phyloP scores from a whole-genome alignment of 2,888 invertebrate species.

The Lycophotia porphyrea region DNA sequence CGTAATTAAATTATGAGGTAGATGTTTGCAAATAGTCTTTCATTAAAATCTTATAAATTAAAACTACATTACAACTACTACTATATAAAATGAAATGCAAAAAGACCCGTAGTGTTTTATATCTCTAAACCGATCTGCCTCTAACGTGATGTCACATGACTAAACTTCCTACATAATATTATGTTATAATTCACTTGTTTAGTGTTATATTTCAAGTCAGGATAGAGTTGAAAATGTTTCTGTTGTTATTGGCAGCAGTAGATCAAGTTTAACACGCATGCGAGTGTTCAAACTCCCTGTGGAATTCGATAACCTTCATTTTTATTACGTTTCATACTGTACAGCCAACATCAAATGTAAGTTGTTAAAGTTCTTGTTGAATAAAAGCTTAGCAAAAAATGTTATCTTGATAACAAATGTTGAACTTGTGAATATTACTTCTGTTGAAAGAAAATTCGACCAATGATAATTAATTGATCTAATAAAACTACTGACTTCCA shows the following conservation, averaged over 20 bases:
- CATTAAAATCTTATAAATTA: slow-evolving; percentile 82
- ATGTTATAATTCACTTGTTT: slow-evolving; percentile 27
- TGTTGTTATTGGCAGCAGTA: slow-evolving; percentile 18
- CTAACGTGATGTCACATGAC: slow-evolving; percentile 58
- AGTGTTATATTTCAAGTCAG: slow-evolving; percentile 16
- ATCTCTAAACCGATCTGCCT: slow-evolving; percentile 63
- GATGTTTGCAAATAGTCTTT: slow-evolving; percentile 89
- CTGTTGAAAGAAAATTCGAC: neutral
- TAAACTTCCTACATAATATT: slow-evolving; percentile 44
- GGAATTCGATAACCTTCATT: slow-evolving; percentile 33
- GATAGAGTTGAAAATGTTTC: slow-evolving; percentile 24
- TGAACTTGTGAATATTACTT: neutral
- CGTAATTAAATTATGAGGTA: slow-evolving; percentile 89
- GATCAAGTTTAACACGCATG: slow-evolving; percentile 42
- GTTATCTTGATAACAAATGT: neutral
- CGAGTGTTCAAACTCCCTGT: slow-evolving; percentile 16
- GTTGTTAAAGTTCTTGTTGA: neutral
- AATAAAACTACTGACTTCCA: slow-evolving; percentile 2
- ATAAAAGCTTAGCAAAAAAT: neutral
- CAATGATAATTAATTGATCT: neutral
- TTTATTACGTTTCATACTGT: slow-evolving; percentile 36
- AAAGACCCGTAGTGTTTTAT: slow-evolving; percentile 78
- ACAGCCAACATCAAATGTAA: slow-evolving; percentile 24
- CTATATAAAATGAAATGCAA: slow-evolving; percentile 77
- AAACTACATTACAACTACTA: slow-evolving; percentile 77